Conservation (phyloP, 2,113 vertebrate species). For the Hippolais icterina region DNA sequence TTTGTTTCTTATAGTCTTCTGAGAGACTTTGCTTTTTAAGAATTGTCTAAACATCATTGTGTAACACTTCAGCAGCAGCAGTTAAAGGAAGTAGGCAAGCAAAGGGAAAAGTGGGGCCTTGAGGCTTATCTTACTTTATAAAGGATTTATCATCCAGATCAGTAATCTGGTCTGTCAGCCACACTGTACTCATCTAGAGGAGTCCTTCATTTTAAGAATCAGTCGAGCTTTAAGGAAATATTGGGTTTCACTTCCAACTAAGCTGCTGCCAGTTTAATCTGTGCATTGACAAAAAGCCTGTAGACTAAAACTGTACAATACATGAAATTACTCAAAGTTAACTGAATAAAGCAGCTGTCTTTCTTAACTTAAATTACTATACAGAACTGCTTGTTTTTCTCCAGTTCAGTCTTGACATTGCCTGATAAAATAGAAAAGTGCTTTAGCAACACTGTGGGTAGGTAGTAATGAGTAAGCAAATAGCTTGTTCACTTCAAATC, state of each 20-base stretch:
- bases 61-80: background rate
- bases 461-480: background rate
- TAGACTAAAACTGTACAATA: background rate
- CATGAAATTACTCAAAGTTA: background rate
- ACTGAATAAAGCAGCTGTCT: background rate
- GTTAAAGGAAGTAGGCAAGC: background rate
- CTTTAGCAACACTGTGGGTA: background rate
- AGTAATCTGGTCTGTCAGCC: background rate
- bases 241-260: background rate
- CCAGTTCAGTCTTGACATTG: background rate
- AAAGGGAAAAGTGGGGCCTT: background rate
- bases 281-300: background rate
- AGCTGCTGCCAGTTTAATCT: background rate
- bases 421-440: background rate
- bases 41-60: background rate
- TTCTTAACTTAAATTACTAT: background rate
- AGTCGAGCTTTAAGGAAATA: background rate
- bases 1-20: background rate
- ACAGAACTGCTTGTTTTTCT: background rate
- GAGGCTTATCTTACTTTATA: background rate
- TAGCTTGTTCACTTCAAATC: background rate
- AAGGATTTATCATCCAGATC: background rate
- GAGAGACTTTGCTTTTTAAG: background rate
- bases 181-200: background rate
- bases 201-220: background rate